Base-by-base conservation (phyloP, 2,797 vertebrate species). In the Aplochiton taeniatus region DNA sequence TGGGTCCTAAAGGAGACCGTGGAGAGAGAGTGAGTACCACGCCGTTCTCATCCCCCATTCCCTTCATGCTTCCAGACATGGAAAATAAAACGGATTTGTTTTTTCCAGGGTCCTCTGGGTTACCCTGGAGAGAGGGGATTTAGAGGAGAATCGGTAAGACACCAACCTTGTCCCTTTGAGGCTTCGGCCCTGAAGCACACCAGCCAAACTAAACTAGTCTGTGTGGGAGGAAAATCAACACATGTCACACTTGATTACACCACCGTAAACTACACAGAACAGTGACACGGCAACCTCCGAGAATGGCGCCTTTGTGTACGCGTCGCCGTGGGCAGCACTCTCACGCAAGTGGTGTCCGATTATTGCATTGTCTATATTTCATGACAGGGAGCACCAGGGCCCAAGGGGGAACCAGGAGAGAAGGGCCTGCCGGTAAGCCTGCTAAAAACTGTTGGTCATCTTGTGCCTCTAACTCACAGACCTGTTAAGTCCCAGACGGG, bases 341-440 rank as follows among this genome's bases (percentile, higher is more conserved):
- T 12, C 76, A 69, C 20, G 1, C 11, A 0, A 19, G 17, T 59
- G 63, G 11, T 64, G 52, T 65, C n/a, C 13, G 16, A 67, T 52
- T 13, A 12, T 45, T 19, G 14, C 58, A 17, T 59, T 73, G 51
- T 75, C 17, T 55, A 69, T 79, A 44, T 87, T 80, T 65, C 73
- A 78, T 85, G 55, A 66, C 85, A 98, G 97, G 97, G 97, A 57
- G 74, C 88, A 52, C 88, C 91, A 1, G 97, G 96, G 64, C 90
- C 88, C 59, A 95, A 94, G 88, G 97, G 97, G 72, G 93, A 97
- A 76, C 93, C 93, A 0, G 97, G 96, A 55, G 94, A 96, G 67
- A 96, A 93, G 88, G 96, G 94, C 68, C 90, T 94, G 57, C 96
- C 96, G 95, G 97, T 98, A 95, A 95, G 96, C 74, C 44, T 58